Conservation (phyloP, 2,113 vertebrate genomes). For the Pelodiscus sinensis region DNA sequence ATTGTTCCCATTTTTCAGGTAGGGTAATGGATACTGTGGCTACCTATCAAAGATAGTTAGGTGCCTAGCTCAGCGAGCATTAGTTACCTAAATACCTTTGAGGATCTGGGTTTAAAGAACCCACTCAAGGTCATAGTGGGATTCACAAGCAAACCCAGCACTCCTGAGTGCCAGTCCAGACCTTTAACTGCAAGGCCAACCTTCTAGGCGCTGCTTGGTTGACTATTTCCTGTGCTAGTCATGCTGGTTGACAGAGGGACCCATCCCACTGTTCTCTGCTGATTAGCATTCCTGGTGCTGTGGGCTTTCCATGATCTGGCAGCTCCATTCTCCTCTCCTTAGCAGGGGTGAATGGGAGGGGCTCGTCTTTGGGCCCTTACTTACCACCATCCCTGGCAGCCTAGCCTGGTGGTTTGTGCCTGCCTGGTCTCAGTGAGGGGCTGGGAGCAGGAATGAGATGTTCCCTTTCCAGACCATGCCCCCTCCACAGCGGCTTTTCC, state of each 20-base stretch:
- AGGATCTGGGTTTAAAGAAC: background rate
- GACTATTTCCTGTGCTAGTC: background rate
- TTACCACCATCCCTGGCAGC: fast-evolving
- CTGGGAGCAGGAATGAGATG: background rate
- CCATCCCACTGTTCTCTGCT: no score
- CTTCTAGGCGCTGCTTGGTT: background rate
- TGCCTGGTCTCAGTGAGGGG: background rate
- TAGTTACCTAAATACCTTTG: background rate
- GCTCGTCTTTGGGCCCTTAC: no score
- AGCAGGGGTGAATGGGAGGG: background rate
- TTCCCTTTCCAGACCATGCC: background rate
- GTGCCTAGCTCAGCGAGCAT: background rate
- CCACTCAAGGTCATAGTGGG: background rate
- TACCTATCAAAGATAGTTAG: background rate
- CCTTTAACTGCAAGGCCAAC: background rate
- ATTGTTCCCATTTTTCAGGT: slow-evolving; percentile 24
- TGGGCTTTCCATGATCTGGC: background rate
- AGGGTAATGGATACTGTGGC: background rate
- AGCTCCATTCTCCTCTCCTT: background rate
- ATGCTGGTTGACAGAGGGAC: fast-evolving
- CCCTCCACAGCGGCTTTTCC: no score
- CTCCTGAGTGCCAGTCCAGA: background rate
- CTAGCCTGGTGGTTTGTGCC: background rate
- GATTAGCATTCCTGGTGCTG: background rate
- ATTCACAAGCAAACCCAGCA: slow-evolving; percentile 15